Percentiles rank a stretch among this genome's conserved stretches.
phyloP scores from a whole-genome alignment of 2,888 invertebrate species.

The Chalcis sispes region DNA sequence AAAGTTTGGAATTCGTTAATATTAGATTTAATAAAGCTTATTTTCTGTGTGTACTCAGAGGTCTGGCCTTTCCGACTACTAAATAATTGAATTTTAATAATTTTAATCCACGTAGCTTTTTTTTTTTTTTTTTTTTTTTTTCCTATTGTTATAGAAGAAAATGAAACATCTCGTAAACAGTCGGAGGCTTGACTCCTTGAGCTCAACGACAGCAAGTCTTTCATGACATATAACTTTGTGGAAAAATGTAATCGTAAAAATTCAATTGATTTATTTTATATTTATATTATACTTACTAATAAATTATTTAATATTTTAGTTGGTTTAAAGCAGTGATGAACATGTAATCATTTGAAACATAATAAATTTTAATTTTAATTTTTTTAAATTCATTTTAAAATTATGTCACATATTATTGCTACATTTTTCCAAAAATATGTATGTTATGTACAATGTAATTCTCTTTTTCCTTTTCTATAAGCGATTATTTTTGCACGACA shows the following conservation, averaged over 20 bases:
- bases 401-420: background rate
- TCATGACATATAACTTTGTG: conserved; percentile 12
- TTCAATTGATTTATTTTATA: too few relatives aligned
- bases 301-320: too few relatives aligned
- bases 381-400: background rate
- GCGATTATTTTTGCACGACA: conserved; percentile 43
- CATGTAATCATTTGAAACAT: background rate
- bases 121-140: conserved; percentile 28
- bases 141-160: background rate
- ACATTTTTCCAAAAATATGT: conserved; percentile 5
- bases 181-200: conserved; percentile 25
- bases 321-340: too few relatives aligned
- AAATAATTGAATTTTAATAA: background rate
- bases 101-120: background rate
- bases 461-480: conserved; percentile 38
- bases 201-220: conserved; percentile 38
- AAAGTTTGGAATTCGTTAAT: conserved; percentile 20
- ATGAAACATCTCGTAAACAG: background rate
- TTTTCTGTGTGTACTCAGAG: conserved; percentile 33
- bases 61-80: conserved; percentile 20
- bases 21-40: conserved; percentile 37
- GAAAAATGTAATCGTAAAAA: background rate
- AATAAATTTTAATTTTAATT: background rate
- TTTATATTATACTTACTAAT: too few relatives aligned
- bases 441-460: conserved; percentile 26